phyloP scores from a whole-genome alignment of 2,888 invertebrate species.

The Dryomyza anilis region DNA sequence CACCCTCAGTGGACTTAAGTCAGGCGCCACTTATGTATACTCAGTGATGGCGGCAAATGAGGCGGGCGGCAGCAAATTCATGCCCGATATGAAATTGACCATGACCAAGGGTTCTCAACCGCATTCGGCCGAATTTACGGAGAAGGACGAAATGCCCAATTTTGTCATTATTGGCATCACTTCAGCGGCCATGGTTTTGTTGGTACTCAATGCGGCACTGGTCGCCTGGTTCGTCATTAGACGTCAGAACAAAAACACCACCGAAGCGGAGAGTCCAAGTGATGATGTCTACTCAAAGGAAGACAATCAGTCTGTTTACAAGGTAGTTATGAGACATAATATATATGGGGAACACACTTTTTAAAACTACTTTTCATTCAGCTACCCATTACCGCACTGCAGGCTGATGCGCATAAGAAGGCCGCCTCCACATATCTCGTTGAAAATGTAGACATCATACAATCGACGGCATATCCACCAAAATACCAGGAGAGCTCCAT shows the following conservation, averaged over 20 bases:
- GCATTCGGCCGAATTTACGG: conserved; percentile 50
- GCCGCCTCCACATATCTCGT: conserved; percentile 57
- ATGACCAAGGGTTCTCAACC: conserved; percentile 52
- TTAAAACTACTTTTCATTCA: conserved; percentile 31
- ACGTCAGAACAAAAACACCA: conserved; percentile 52
- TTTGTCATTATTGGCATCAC: conserved; percentile 58
- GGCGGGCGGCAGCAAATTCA: conserved; percentile 54
- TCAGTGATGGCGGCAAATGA: conserved; percentile 58
- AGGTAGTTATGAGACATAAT: conserved; percentile 41
- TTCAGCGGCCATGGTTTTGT: conserved; percentile 54
- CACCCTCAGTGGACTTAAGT: conserved; percentile 49
- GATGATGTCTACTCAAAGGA: conserved; percentile 59
- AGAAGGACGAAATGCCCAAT: conserved; percentile 57
- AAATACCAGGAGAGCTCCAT: conserved; percentile 58
- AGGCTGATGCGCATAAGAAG: conserved; percentile 57
- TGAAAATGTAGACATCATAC: conserved; percentile 57
- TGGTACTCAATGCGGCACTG: conserved; percentile 53
- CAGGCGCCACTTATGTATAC: conserved; percentile 52
- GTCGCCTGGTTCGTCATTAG: conserved; percentile 58
- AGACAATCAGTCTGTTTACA: conserved; percentile 56
- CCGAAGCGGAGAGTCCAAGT: conserved; percentile 52
- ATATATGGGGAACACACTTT: conserved; percentile 2
- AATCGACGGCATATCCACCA: conserved; percentile 57
- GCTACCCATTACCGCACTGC: conserved; percentile 55
- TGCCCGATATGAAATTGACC: conserved; percentile 51